Percentiles rank a stretch among this genome's conserved stretches.
Conservation (phyloP, 2,113 vertebrate genomes). For the Psephotus haematonotus region DNA sequence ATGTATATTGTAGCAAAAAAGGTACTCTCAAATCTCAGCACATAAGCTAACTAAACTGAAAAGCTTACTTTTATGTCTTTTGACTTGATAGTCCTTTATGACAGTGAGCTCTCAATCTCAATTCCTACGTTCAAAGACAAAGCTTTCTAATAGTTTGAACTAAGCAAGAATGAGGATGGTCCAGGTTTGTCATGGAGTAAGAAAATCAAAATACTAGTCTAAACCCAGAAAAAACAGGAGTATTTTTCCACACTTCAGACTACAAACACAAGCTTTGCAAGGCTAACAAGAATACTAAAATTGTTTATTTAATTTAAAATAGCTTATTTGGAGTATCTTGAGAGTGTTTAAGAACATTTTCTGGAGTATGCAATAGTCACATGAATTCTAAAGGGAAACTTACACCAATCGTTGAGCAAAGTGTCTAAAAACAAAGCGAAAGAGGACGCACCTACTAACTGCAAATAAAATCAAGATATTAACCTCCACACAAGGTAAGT, state of each 20-base stretch:
- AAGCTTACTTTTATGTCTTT: not conserved
- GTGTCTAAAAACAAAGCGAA: not conserved
- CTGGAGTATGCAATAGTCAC: not conserved
- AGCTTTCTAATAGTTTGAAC: not conserved
- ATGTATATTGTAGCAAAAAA: not conserved
- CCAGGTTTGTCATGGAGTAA: not conserved
- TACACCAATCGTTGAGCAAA: fast-evolving
- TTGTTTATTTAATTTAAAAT: not conserved
- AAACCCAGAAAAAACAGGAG: not conserved
- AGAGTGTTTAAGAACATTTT: not conserved
- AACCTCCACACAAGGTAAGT: not conserved
- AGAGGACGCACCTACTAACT: not conserved
- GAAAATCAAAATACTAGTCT: not conserved
- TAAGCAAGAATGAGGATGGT: not conserved
- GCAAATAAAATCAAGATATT: not conserved
- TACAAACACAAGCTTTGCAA: not conserved
- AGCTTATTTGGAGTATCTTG: not conserved
- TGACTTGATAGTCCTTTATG: not conserved
- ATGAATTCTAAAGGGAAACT: not conserved
- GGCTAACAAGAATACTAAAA: not conserved
- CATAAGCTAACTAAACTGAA: not conserved
- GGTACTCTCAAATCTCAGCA: not conserved
- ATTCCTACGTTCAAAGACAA: not conserved
- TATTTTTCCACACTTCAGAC: not conserved
- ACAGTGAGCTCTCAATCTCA: not conserved